A percentile compares a stretch with the other conserved stretches of the same genome.
Evolutionary conservation across 2,888 invertebrate species (phyloP).

Genomic region (Drosophila lutescens): DNA sequence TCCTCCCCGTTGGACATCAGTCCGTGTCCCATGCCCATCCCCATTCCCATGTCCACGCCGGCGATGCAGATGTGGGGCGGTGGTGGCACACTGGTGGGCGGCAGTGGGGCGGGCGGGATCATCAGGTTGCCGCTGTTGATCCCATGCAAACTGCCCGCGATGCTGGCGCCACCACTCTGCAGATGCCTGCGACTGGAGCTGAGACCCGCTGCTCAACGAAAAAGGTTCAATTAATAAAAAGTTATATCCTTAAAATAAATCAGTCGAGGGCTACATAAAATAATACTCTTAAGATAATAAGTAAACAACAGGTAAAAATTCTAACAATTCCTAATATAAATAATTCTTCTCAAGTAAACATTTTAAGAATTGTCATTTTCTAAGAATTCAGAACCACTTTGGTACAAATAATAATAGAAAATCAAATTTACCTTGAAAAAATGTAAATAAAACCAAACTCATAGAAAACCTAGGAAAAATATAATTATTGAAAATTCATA

Average conservation of each 20-base stretch:
- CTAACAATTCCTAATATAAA: too few relatives aligned
- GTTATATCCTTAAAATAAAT: too few relatives aligned
- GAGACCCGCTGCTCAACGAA: conserved; percentile 74
- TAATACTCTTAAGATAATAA: too few relatives aligned
- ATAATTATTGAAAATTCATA: conserved; percentile 14
- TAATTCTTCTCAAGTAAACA: too few relatives aligned
- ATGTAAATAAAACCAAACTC: conserved; percentile 46
- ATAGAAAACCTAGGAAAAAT: conserved; percentile 64
- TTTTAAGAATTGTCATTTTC: too few relatives aligned
- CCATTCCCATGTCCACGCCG: conserved; percentile 74
- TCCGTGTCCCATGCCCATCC: conserved; percentile 77
- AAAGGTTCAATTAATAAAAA: too few relatives aligned
- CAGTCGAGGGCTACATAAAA: too few relatives aligned
- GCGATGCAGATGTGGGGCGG: conserved; percentile 84
- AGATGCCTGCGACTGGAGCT: conserved; percentile 85
- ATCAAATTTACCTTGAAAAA: conserved; percentile 48
- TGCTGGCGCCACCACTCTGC: conserved; percentile 83
- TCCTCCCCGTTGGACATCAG: conserved; percentile 78
- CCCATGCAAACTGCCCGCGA: conserved; percentile 84
- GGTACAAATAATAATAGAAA: not conserved
- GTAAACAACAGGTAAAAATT: too few relatives aligned
- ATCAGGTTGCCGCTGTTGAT: conserved; percentile 83
- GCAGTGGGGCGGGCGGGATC: conserved; percentile 84
- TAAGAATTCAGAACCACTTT: too few relatives aligned
- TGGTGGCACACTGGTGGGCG: conserved; percentile 84